Base-by-base conservation (phyloP, 2,797 vertebrate species). In the Phoxinus dragarum region DNA sequence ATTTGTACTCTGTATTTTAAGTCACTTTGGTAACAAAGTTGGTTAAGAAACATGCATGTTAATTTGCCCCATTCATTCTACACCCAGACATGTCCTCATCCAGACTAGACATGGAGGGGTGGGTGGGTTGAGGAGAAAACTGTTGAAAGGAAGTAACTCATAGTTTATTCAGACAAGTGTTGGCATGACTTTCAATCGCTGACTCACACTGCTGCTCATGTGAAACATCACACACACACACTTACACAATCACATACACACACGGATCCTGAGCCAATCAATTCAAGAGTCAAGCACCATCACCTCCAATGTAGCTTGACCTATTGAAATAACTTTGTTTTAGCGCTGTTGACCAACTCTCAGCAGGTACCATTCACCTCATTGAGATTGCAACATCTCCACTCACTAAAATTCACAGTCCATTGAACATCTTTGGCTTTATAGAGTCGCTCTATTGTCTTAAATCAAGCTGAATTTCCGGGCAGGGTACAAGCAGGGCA, bases 181-280 rank as follows among this genome's bases (percentile, higher is more conserved):
- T 80, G 83, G 49, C 52, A 75, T 73, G 78, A 31, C 36, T 87
- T 68, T 64, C 76, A 27, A 34, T 11, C 36, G 74, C 67, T 84
- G 34, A 88, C 52, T 59, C 71, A 61, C 66, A 44, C 84, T 72
- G 19, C 71, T 66, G 40, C 79, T 61, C 82, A 59, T 69, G 31
- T 77, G 66, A 81, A 75, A 54, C 66, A 69, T 81, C 44, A 84
- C 64, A 86, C 36, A 44, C n/a, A 84, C 8, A 75, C 81, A 47
- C 44, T 14, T 11, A 12, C 10, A 9, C 40, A 27, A 27, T 27
- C 27, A 27, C 27, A 27, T 27, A 86, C 64, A 86, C 44, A 42
- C 23, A 84, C 7, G 0, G 14, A 56, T 56, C 16, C n/a, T 31
- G 5, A 74, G 40, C 31, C 42, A 83, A 36, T 27, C 69, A 19